Conservation (phyloP, 2,797 vertebrate genomes). For the Argya squamiceps region DNA sequence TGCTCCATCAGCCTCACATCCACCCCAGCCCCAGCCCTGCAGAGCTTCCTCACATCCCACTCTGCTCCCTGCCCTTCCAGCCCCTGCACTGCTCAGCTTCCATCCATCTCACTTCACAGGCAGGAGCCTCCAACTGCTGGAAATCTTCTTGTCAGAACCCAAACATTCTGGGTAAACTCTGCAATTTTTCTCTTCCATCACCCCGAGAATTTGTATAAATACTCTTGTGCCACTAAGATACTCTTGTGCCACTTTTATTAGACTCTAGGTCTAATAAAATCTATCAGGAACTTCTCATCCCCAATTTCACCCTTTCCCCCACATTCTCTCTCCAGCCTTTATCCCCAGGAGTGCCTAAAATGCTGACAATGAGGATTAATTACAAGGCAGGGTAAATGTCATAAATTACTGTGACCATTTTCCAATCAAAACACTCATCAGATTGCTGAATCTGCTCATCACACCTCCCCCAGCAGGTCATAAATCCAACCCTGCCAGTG, state of each 20-base stretch:
- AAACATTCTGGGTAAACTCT: background rate
- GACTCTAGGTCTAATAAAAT: too few species aligned
- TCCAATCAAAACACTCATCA: background rate
- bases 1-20: background rate
- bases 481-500: background rate
- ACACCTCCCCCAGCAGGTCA: background rate
- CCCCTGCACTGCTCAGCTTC: background rate
- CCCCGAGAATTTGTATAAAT: background rate
- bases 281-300: background rate
- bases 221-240: too few species aligned
- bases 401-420: background rate
- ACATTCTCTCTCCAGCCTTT: background rate
- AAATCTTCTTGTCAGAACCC: background rate
- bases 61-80: background rate
- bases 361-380: background rate
- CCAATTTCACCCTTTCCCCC: background rate
- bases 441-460: background rate
- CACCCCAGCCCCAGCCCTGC: background rate
- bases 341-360: background rate
- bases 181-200: background rate
- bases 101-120: fast-evolving
- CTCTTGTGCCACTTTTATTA: too few species aligned
- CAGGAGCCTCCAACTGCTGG: background rate
- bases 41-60: fast-evolving
- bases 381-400: background rate